phyloP scores from a whole-genome alignment of 92 coral and sea anemone genomes.

The Parazoanthus atlanticus region DNA sequence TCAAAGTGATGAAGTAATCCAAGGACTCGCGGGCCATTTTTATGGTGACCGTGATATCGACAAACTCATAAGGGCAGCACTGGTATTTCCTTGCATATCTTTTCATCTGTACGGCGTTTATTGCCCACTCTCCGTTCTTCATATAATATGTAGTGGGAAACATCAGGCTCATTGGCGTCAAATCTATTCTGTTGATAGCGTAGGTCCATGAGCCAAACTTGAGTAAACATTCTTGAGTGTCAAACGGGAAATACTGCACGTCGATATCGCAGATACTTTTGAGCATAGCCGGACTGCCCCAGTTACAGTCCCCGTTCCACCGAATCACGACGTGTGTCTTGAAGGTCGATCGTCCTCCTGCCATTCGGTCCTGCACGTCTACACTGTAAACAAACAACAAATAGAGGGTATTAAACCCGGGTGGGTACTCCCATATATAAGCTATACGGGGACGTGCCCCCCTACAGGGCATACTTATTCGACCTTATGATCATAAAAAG shows the following conservation, averaged over 20 bases:
- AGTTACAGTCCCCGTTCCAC: conserved; percentile 60
- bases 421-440: too few relatives aligned
- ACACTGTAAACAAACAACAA: conserved; percentile 52
- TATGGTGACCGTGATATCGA: conserved; percentile 79
- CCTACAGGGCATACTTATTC: too few relatives aligned
- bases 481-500: too few relatives aligned
- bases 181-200: conserved; percentile 56
- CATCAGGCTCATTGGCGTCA: conserved; percentile 53
- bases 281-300: conserved; percentile 83
- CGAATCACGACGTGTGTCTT: conserved; percentile 57
- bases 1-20: conserved; percentile 86
- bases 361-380: conserved; percentile 81
- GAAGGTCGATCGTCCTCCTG: conserved; percentile 75
- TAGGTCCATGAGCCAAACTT: conserved; percentile 88
- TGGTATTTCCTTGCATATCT: conserved; percentile 58
- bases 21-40: conserved; percentile 70
- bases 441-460: too few relatives aligned
- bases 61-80: conserved; percentile 60
- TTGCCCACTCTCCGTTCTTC: conserved; percentile 87
- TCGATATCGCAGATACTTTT: conserved; percentile 76
- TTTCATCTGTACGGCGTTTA: conserved; percentile 53
- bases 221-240: conserved; percentile 74
- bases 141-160: conserved; percentile 68
- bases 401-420: too few relatives aligned
- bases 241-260: conserved; percentile 83